Evolutionary conservation across 2,113 vertebrate species (phyloP), one percentile per base, ranked within the genome.

Genomic region (Neogobius melanostomus): DNA sequence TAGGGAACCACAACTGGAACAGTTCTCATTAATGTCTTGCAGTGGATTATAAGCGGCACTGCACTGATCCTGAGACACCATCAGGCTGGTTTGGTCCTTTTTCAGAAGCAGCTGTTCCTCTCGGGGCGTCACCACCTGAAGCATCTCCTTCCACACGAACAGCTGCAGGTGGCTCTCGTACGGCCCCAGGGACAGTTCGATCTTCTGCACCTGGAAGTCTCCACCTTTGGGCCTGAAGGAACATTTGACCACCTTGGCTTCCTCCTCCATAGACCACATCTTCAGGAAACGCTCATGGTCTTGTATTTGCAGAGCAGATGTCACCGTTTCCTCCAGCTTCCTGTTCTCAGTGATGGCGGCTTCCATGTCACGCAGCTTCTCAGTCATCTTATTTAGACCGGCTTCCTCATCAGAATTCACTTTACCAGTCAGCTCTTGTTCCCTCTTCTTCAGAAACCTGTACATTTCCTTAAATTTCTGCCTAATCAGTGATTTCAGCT

Each of bases 101-200:
- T 9, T 36, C 8, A 67, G 45, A 21, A 10, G 48, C 15, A 59
- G 50, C 53, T 11, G 46, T 66, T 54, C 43, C 42, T 64, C 53
- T 11, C 15, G 61, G 10, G 82, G 62, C 17, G 75, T 72, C 44
- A 87, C 53, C 8, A 75, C 43, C 43, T 60, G 51, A 46, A 77
- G 67, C 85, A 87, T 81, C 79, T 80, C 68, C 57, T 83, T 87
- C 83, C 83, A 81, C 43, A 83, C 62, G 57, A 81, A 81, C 59
- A 81, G 77, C 74, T 77, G 56, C 66, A 83, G 54, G 56, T 83
- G 79, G 51, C 76, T 82, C 56, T 83, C 81, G 51, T 75, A 69
- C 1, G 79, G 86, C 4, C 79, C 79, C n/a, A 85, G 14, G 11
- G 66, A 72, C 1, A 88, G 43, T 44, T 64, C 72, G 16, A 54